Conservation (phyloP, 2,797 vertebrate species). For the Phyllotis vaccarum region DNA sequence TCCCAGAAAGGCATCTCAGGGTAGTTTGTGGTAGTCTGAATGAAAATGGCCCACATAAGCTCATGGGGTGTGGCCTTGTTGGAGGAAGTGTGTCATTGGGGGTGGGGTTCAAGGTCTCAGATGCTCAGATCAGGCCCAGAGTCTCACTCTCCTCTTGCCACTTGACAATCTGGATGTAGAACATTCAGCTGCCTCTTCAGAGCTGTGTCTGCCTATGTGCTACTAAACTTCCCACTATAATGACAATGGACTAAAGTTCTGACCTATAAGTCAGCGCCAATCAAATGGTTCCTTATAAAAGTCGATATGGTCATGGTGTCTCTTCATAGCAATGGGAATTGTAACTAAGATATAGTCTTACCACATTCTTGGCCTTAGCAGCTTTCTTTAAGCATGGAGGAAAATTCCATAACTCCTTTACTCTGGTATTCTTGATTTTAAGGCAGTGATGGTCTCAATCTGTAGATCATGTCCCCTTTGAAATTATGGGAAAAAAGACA, state of each 20-base stretch:
- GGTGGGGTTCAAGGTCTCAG: not conserved
- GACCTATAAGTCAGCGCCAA: not conserved
- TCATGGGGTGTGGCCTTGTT: not conserved
- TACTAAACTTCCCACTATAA: not conserved
- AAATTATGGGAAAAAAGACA: not conserved
- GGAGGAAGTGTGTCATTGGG: not conserved
- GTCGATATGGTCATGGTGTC: not conserved
- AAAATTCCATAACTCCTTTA: not conserved
- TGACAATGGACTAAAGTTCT: not conserved
- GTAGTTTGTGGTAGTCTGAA: not conserved
- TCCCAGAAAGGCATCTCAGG: not conserved
- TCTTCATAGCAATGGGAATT: not conserved
- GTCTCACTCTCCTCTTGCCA: not conserved
- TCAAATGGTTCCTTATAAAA: not conserved
- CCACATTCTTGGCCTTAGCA: not conserved
- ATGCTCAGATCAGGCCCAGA: not conserved
- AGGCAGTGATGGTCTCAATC: not conserved
- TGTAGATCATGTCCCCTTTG: not conserved
- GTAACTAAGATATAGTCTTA: not conserved
- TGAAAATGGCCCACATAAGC: not conserved
- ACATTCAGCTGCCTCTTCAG: not conserved
- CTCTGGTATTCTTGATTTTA: not conserved
- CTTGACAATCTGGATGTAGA: not conserved
- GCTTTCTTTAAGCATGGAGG: not conserved
- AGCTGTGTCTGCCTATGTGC: not conserved